Evolutionary conservation across 2,888 invertebrate genomes (phyloP).

Genomic region (Protula sp.): DNA sequence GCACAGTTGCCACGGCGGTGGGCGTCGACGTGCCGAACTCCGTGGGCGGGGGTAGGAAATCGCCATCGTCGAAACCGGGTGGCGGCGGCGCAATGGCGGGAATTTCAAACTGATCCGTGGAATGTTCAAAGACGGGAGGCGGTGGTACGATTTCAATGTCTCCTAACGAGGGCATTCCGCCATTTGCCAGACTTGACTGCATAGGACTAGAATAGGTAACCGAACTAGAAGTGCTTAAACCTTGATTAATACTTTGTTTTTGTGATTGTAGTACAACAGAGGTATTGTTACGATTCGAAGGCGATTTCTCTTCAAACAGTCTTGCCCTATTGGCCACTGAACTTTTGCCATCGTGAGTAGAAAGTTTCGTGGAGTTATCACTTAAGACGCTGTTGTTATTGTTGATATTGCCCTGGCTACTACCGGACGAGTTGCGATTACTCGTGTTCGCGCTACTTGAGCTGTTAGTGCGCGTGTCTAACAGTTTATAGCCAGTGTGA

Average conservation of each 20-base stretch:
- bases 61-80: background rate
- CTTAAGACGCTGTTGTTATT: background rate
- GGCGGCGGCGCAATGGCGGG: slow-evolving; percentile 10
- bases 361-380: background rate
- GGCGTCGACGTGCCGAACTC: background rate
- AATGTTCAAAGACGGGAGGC: slow-evolving; percentile 1
- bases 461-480: background rate
- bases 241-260: background rate
- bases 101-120: background rate
- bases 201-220: no score
- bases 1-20: no score
- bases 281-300: background rate
- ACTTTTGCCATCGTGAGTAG: background rate
- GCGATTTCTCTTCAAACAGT: background rate
- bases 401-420: background rate
- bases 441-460: background rate
- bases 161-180: background rate
- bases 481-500: background rate
- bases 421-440: background rate
- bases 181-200: no score
- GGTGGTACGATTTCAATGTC: slow-evolving; percentile 5
- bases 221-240: background rate
- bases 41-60: background rate
- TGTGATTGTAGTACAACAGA: background rate
- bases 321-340: background rate